phyloP scores from a whole-genome alignment of 2,113 vertebrate genomes.

The Podilymbus podiceps region DNA sequence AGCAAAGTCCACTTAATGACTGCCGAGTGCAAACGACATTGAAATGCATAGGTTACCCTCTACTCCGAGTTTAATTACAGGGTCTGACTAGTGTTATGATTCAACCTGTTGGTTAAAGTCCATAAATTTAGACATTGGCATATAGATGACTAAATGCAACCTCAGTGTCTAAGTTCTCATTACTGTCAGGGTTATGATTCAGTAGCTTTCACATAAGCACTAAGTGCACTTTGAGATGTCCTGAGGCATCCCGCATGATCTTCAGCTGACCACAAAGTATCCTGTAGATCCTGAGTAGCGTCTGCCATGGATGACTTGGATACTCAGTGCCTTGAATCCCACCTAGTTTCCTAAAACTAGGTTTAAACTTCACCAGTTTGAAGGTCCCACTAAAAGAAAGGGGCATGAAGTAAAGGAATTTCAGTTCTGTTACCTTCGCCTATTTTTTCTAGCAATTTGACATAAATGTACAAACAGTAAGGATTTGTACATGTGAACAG shows the following conservation, averaged over 20 bases:
- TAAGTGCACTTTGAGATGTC: not conserved
- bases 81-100: not conserved
- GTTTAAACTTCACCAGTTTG: not conserved
- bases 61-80: not conserved
- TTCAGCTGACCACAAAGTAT: not conserved
- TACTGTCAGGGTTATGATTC: fast-evolving
- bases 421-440: not conserved
- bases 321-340: not conserved
- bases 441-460: not conserved
- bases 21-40: not conserved
- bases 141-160: not conserved
- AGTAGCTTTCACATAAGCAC: not conserved
- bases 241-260: not conserved
- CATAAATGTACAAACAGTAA: not conserved
- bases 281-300: not conserved
- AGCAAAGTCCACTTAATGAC: not conserved
- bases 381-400: not conserved
- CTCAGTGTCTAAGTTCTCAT: not conserved
- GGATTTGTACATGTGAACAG: not conserved
- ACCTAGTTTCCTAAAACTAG: not conserved
- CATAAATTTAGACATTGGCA: not conserved
- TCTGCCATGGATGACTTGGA: not conserved
- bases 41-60: not conserved
- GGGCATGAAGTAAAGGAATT: not conserved
- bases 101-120: not conserved